Evolutionary conservation across 2,888 invertebrate genomes (phyloP).

Genomic region (Alviniconcha strummeri): DNA sequence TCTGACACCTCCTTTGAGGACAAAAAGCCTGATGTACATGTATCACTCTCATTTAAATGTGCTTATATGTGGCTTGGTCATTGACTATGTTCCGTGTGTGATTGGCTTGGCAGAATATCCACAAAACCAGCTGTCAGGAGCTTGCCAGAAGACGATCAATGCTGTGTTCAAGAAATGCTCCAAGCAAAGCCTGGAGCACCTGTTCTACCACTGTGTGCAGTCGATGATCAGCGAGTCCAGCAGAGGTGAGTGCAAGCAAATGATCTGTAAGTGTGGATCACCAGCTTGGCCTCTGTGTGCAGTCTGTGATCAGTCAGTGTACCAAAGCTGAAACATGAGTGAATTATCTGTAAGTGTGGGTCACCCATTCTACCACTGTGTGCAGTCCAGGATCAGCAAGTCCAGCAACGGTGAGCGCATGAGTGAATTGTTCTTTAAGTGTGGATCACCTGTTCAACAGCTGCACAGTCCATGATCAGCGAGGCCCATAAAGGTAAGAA

Average conservation of each 20-base stretch:
- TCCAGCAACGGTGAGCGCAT: constrained; percentile 60
- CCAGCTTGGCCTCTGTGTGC: neutral
- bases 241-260: constrained; percentile 56
- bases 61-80: too few species aligned
- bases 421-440: too few species aligned
- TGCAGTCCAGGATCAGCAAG: constrained; percentile 67
- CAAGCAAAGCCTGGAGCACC: constrained; percentile 61
- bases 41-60: too few species aligned
- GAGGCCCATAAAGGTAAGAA: too few species aligned
- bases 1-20: too few species aligned
- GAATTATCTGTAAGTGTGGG: constrained; percentile 60
- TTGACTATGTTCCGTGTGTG: too few species aligned
- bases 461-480: too few species aligned
- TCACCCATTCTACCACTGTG: constrained; percentile 68
- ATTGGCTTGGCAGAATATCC: constrained; percentile 64
- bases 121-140: constrained; percentile 54
- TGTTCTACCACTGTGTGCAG: constrained; percentile 70
- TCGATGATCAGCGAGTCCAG: constrained; percentile 64
- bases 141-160: constrained; percentile 60
- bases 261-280: neutral
- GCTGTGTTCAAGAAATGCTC: constrained; percentile 63
- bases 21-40: too few species aligned
- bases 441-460: too few species aligned
- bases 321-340: neutral
- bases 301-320: neutral